Evolutionary conservation across 2,888 invertebrate genomes (phyloP), one percentile per base, ranked within the genome.

Genomic region (Orthosia incerta): DNA sequence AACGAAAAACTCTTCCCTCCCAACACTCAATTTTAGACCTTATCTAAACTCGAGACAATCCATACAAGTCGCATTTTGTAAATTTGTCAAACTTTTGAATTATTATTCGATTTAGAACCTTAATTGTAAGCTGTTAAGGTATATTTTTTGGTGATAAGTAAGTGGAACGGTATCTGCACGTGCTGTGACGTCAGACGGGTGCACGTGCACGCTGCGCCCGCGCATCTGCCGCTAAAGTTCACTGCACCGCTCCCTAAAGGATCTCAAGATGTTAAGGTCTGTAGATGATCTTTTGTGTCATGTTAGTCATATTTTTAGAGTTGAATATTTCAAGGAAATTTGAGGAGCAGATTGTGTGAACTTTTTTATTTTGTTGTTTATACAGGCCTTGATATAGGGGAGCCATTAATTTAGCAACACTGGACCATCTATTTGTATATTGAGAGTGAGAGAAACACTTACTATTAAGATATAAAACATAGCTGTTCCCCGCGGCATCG

Each of bases 211-310:
- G 80, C 65, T 85, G 86, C 87, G 86, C 80, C 31, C 48, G 85
- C 87, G 84, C 87, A 93, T 92, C 93, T 93, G 93, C 88, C 84
- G 39, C 65, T 73, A 79, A 89, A 86, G 93, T 92, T 93, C 93
- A 93, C 87, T 92, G 93, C 89, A 90, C 92, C 84, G 75, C 78
- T 80, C 85, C 77, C 82, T 79, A 83, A 88, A 89, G 89, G 87
- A 86, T 87, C 89, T 86, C 82, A 87, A 85, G 82, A 82, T 83
- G 83, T 88, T 79, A 71, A 86, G 84, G 85, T 83, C 80, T 80
- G 66, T 75, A 61, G 66, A 72, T 62, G 39, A 80, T 64, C 53
- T 60, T 80, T 61, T 74, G 78, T 80, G 70, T 75, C 62, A 62
- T 66, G 57, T 81, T 71, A 75, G 60, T 73, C 71, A 60, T 76